Evolutionary conservation across 2,797 vertebrate genomes (phyloP).

Genomic region (Glossophaga mutica): DNA sequence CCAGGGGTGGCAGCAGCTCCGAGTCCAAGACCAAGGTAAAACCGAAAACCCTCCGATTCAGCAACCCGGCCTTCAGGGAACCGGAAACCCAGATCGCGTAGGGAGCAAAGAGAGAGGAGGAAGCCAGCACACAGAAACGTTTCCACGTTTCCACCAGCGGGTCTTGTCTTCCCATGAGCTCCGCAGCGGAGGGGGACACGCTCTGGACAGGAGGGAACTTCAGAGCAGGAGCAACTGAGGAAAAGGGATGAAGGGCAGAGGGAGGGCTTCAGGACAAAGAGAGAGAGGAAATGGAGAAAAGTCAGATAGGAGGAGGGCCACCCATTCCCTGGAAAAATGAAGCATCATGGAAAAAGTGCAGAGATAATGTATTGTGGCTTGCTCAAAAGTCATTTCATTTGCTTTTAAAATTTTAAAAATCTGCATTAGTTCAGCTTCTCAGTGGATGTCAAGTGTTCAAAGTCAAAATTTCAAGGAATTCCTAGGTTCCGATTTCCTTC

Average conservation of each 20-base stretch:
- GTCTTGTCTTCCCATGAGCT: not conserved
- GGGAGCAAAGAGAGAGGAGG: not conserved
- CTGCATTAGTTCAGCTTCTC: not conserved
- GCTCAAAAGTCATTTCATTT: not conserved
- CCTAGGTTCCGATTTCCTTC: not conserved
- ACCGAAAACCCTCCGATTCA: not conserved
- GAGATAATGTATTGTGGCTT: not conserved
- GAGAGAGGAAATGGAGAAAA: not conserved
- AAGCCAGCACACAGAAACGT: not conserved
- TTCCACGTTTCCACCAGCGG: too few relatives aligned
- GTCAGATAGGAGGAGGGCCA: not conserved
- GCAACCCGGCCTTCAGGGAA: not conserved
- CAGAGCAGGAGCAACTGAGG: not conserved
- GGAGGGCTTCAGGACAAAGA: not conserved
- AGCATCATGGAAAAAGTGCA: not conserved
- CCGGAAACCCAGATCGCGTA: not conserved
- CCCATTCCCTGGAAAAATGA: not conserved
- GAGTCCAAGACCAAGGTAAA: not conserved
- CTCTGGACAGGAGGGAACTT: too few relatives aligned
- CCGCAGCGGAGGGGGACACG: not conserved
- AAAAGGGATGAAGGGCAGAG: not conserved
- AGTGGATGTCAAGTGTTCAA: not conserved
- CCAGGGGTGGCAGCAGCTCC: too few relatives aligned
- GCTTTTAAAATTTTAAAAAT: not conserved
- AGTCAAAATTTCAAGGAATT: not conserved